These are phyloP conservation scores for Synergus japonicus DNA, from an alignment of 2,888 invertebrate species.

Conservation along the genomic window DNA sequence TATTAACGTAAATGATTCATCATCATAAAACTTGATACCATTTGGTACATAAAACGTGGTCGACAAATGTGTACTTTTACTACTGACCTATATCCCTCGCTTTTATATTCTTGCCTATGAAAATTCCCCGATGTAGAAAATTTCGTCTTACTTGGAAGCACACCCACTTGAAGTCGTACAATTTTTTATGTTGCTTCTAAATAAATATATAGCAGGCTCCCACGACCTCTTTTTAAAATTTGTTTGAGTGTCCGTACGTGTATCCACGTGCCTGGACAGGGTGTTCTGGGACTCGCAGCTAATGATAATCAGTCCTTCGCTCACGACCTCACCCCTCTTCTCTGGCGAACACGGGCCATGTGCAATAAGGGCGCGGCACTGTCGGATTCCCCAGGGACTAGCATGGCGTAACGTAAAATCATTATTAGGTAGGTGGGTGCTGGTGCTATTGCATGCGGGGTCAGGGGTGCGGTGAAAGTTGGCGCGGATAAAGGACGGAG, in stretches of 20 bases:
- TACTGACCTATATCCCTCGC: slow-evolving; percentile 13
- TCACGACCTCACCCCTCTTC: slow-evolving; percentile 52
- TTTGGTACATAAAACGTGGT: neutral
- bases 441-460: slow-evolving; percentile 63
- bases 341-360: slow-evolving; percentile 70
- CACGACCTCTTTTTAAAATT: slow-evolving; percentile 12
- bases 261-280: slow-evolving; percentile 50
- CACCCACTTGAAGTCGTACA: neutral
- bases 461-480: slow-evolving; percentile 54
- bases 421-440: slow-evolving; percentile 75
- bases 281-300: slow-evolving; percentile 67
- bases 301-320: slow-evolving; percentile 73
- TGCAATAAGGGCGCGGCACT: slow-evolving; percentile 77
- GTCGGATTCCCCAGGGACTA: slow-evolving; percentile 75
- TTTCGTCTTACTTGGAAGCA: neutral
- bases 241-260: neutral
- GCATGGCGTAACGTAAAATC: slow-evolving; percentile 77
- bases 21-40: slow-evolving; percentile 9
- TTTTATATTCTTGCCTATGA: neutral
- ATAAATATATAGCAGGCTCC: neutral
- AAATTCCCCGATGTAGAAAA: neutral
- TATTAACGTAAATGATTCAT: slow-evolving; percentile 17
- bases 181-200: neutral
- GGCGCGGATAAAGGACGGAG: slow-evolving; percentile 55
- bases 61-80: neutral